Conservation (phyloP, 2,113 vertebrate genomes). For the Chitala chitala region DNA sequence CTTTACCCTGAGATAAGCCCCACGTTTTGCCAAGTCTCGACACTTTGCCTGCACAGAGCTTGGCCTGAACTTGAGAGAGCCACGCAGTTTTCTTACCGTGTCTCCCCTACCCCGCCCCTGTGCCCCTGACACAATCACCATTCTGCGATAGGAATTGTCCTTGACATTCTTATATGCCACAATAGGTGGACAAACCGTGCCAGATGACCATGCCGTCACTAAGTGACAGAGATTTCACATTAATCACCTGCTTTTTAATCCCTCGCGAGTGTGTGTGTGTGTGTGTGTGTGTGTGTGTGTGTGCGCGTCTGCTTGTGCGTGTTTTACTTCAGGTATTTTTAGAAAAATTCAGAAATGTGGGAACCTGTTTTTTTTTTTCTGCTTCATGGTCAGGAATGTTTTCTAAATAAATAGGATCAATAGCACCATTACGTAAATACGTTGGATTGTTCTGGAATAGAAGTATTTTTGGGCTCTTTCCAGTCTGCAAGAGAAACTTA, state of each 20-base stretch:
- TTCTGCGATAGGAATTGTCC: conserved; percentile 85
- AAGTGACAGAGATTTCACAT: conserved; percentile 83
- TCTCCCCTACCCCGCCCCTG: conserved; percentile 36
- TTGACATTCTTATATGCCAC: conserved; percentile 95
- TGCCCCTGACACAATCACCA: conserved; percentile 65
- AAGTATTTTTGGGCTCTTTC: conserved; percentile 51
- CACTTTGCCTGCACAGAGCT: conserved; percentile 76
- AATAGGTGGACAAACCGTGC: conserved; percentile 83
- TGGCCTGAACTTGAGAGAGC: conserved; percentile 75
- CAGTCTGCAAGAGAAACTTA: conserved; percentile 42
- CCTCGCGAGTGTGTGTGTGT: too few relatives aligned
- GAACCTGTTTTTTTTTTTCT: conserved; percentile 63
- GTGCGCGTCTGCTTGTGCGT: too few relatives aligned
- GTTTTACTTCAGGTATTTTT: not conserved
- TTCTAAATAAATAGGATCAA: conserved; percentile 82
- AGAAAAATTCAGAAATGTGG: conserved; percentile 27
- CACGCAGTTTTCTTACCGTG: conserved; percentile 71
- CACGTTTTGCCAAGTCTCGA: conserved; percentile 66
- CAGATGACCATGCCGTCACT: conserved; percentile 91
- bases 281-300: too few relatives aligned
- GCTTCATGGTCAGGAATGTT: conserved; percentile 83
- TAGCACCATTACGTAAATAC: conserved; percentile 57
- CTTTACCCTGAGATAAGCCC: conserved; percentile 90
- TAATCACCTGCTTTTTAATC: conserved; percentile 83
- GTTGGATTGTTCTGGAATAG: conserved; percentile 39